Percentiles rank a stretch among this genome's conserved stretches.
phyloP scores from a whole-genome alignment of 1,140 invertebrate genomes.

The Octopus bimaculoides region DNA sequence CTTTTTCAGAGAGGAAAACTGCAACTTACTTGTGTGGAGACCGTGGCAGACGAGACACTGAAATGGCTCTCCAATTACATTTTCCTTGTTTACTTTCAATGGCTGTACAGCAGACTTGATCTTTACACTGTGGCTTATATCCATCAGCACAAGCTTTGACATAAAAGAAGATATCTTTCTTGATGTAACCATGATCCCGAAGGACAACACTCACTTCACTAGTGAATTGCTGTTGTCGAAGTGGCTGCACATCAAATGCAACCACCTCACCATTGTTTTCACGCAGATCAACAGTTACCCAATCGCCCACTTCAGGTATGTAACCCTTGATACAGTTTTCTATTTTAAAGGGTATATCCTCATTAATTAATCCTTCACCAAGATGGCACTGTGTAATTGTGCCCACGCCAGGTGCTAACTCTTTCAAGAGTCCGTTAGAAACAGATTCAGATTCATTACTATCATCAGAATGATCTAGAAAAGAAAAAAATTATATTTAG shows the following conservation, averaged over 20 bases:
- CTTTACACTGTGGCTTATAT: conserved; percentile 40
- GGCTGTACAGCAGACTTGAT: conserved; percentile 37
- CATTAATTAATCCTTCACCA: conserved; percentile 35
- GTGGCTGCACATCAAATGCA: conserved; percentile 37
- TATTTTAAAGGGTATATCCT: conserved; percentile 34
- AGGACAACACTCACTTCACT: conserved; percentile 38
- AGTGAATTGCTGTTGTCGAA: conserved; percentile 34
- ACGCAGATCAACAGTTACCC: conserved; percentile 39
- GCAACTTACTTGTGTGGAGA: neutral
- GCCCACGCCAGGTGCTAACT: conserved; percentile 31
- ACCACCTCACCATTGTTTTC: conserved; percentile 16
- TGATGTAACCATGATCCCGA: conserved; percentile 48
- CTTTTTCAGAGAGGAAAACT: neutral
- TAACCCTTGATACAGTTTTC: conserved; percentile 31
- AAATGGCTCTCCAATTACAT: conserved; percentile 43
- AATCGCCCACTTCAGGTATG: conserved; percentile 42
- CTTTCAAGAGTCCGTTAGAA: neutral
- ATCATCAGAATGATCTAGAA: neutral
- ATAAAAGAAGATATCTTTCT: conserved; percentile 44
- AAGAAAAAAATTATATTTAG: neutral
- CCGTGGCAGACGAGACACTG: conserved; percentile 17
- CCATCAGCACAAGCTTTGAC: conserved; percentile 29
- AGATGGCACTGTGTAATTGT: conserved; percentile 33
- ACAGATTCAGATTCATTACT: conserved; percentile 14
- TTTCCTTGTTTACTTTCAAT: conserved; percentile 48